These are phyloP conservation scores for Apolygus lucorum DNA, from an alignment of 1,140 invertebrate species.

Conservation along the genomic window DNA sequence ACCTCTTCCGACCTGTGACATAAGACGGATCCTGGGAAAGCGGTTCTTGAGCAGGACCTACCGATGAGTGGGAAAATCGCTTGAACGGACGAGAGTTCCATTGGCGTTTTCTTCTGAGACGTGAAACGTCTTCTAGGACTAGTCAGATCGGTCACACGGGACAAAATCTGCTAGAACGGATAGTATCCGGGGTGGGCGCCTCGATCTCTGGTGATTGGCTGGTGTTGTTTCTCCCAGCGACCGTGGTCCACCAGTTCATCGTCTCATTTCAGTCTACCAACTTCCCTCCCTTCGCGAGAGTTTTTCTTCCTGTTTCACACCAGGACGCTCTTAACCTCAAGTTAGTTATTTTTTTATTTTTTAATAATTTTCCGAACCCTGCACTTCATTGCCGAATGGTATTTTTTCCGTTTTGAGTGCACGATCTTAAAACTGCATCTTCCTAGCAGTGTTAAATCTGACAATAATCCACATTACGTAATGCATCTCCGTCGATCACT, in stretches of 20 bases:
- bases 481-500: not conserved
- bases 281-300: not conserved
- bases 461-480: not conserved
- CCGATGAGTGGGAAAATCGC: not conserved
- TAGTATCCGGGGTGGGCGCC: constrained; percentile 8
- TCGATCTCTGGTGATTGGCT: not conserved
- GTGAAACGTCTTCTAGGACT: not conserved
- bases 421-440: not conserved
- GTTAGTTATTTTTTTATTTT: not conserved
- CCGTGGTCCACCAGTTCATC: not conserved
- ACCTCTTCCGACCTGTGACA: not conserved
- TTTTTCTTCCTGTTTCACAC: not conserved
- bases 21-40: not conserved
- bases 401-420: not conserved
- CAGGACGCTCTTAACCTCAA: not conserved
- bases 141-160: not conserved
- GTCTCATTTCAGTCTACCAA: constrained; percentile 2
- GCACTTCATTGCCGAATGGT: not conserved
- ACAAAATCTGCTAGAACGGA: not conserved
- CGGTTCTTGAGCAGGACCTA: not conserved
- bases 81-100: not conserved
- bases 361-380: not conserved
- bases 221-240: not conserved
- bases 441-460: not conserved
- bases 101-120: not conserved